These are phyloP conservation scores for Aphyosemion australe DNA, from an alignment of 2,113 vertebrate genomes.

Conservation along the genomic window DNA sequence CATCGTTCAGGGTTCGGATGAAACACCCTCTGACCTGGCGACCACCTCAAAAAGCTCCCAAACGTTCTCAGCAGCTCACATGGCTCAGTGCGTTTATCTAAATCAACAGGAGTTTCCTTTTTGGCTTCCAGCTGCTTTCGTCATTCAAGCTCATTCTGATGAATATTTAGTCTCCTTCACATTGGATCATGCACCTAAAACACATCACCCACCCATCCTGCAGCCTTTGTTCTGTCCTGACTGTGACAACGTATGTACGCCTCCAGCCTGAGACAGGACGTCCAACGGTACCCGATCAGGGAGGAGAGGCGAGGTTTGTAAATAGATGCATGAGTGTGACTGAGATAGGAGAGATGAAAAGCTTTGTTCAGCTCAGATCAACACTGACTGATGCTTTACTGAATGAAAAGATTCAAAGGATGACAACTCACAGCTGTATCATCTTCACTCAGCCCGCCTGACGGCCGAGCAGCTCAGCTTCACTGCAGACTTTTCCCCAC, in stretches of 20 bases:
- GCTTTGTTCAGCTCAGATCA: conserved; percentile 35
- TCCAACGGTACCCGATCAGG: neutral
- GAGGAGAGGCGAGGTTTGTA: conserved; percentile 2
- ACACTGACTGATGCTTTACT: conserved; percentile 31
- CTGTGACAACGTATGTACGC: conserved; percentile 47
- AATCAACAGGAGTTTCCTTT: conserved; percentile 70
- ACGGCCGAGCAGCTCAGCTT: too few relatives aligned
- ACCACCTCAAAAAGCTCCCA: conserved; percentile 10
- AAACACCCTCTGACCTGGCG: conserved; percentile 24
- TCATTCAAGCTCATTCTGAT: conserved; percentile 57
- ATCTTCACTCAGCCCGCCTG: conserved; percentile 23
- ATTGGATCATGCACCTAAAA: conserved; percentile 33
- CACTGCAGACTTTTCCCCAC: too few relatives aligned
- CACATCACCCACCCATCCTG: conserved; percentile 18
- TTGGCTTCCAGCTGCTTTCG: conserved; percentile 61
- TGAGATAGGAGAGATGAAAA: conserved; percentile 15
- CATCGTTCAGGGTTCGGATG: too few relatives aligned
- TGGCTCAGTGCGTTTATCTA: conserved; percentile 38
- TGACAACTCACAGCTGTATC: conserved; percentile 41
- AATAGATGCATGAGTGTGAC: neutral
- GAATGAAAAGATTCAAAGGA: conserved; percentile 34
- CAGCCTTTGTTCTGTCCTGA: conserved; percentile 32
- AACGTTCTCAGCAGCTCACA: conserved; percentile 13
- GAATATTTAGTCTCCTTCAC: conserved; percentile 61
- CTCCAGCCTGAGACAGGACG: conserved; percentile 38